phyloP scores from a whole-genome alignment of 2,797 vertebrate genomes.

The Alcedo quadribrachys region DNA sequence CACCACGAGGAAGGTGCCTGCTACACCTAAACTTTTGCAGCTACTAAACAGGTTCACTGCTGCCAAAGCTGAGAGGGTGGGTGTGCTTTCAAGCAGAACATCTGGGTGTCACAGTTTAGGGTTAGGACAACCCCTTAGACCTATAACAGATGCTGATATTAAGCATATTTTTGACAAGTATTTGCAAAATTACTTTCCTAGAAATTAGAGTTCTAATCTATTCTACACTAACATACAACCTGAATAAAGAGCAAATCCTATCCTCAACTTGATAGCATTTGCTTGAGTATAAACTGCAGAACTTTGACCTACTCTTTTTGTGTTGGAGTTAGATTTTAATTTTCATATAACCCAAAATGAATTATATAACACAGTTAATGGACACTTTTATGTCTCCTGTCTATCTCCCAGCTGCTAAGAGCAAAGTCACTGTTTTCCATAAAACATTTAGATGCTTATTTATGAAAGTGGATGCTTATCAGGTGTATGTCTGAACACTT shows the following conservation, averaged over 20 bases:
- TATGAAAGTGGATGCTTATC: not conserved
- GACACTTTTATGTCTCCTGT: not conserved
- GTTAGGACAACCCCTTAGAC: too few species aligned
- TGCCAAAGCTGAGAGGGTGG: not conserved
- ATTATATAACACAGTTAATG: not conserved
- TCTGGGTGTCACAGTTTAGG: too few species aligned
- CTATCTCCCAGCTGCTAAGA: not conserved
- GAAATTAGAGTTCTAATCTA: not conserved
- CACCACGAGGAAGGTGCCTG: not conserved
- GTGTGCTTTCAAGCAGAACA: not conserved
- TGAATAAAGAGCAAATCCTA: not conserved
- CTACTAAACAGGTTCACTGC: not conserved
- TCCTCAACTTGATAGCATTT: fast-evolving
- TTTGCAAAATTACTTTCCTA: not conserved
- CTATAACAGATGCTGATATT: too few species aligned
- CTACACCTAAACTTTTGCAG: not conserved
- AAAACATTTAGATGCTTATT: not conserved
- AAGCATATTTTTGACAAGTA: not conserved
- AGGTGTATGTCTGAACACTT: not conserved
- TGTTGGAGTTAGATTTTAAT: not conserved
- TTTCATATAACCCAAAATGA: not conserved
- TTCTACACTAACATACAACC: not conserved
- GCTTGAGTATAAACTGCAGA: not conserved
- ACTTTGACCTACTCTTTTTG: not conserved
- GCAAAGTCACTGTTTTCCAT: not conserved